Percentiles rank a stretch among this genome's conserved stretches.
Evolutionary conservation across 2,113 vertebrate genomes (phyloP).

Genomic region (Pao palembangensis): DNA sequence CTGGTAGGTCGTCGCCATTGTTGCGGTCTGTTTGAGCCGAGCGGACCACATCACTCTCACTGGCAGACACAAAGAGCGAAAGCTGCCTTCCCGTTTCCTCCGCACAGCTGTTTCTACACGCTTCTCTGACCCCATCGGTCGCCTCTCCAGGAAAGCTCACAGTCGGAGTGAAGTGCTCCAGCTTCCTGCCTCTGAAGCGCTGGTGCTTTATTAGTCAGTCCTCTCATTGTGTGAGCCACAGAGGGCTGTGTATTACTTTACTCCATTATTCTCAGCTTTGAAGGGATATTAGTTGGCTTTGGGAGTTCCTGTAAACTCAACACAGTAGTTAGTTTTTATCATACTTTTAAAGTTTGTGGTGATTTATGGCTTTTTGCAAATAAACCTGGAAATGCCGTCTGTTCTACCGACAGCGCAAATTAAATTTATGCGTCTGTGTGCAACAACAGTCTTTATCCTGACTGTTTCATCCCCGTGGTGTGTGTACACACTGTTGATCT

Average conservation of each 20-base stretch:
- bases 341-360: too few species aligned
- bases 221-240: conserved; percentile 15
- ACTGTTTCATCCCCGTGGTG: neutral
- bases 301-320: conserved; percentile 11
- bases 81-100: conserved; percentile 34
- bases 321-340: neutral
- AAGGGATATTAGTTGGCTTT: neutral
- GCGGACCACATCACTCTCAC: conserved; percentile 1
- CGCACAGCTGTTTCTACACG: conserved; percentile 34
- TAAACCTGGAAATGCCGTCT: too few species aligned
- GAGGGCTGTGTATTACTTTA: conserved; percentile 18
- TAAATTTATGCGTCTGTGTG: neutral
- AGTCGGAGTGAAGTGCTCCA: conserved; percentile 32
- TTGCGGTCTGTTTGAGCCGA: neutral
- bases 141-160: conserved; percentile 42
- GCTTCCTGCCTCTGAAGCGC: conserved; percentile 44
- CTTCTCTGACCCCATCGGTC: conserved; percentile 27
- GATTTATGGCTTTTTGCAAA: too few species aligned
- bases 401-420: too few species aligned
- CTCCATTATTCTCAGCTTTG: neutral
- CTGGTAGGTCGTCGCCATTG: conserved; percentile 77
- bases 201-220: conserved; percentile 22
- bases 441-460: conserved; percentile 14
- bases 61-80: conserved; percentile 6
- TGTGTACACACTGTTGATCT: conserved; percentile 10